Percentiles rank a stretch among this genome's conserved stretches.
phyloP scores from a whole-genome alignment of 2,113 vertebrate genomes.

The Nibea coibor region DNA sequence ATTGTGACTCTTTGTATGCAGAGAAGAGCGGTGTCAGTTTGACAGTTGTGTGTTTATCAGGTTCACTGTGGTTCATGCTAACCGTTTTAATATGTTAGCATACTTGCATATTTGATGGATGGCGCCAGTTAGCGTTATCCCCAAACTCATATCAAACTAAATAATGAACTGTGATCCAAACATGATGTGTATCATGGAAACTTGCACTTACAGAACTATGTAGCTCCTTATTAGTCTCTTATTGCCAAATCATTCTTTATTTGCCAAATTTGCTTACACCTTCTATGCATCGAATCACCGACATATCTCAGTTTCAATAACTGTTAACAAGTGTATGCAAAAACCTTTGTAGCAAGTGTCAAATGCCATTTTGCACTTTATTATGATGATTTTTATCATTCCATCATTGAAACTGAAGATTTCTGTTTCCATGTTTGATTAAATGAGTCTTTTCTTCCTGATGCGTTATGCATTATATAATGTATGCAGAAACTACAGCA shows the following conservation, averaged over 20 bases:
- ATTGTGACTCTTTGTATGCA: background rate
- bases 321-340: conserved; percentile 47
- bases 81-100: background rate
- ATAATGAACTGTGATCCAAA: conserved; percentile 31
- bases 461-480: conserved; percentile 27
- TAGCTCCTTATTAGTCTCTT: conserved; percentile 34
- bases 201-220: conserved; percentile 21
- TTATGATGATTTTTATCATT: background rate
- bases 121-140: conserved; percentile 23
- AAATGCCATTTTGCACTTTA: conserved; percentile 4
- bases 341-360: conserved; percentile 31
- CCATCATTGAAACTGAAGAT: conserved; percentile 2
- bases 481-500: conserved; percentile 44
- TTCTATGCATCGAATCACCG: conserved; percentile 39
- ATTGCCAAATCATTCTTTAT: conserved; percentile 48
- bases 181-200: background rate
- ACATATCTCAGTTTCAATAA: conserved; percentile 12
- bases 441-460: background rate
- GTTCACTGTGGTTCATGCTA: conserved; percentile 46
- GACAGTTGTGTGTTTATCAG: background rate
- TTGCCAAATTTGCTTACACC: conserved; percentile 42
- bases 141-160: background rate
- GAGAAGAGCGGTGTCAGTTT: background rate
- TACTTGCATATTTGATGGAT: background rate
- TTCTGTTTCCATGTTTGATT: background rate